Base-by-base conservation (phyloP, 2,113 vertebrate genomes). In the Camelus bactrianus region DNA sequence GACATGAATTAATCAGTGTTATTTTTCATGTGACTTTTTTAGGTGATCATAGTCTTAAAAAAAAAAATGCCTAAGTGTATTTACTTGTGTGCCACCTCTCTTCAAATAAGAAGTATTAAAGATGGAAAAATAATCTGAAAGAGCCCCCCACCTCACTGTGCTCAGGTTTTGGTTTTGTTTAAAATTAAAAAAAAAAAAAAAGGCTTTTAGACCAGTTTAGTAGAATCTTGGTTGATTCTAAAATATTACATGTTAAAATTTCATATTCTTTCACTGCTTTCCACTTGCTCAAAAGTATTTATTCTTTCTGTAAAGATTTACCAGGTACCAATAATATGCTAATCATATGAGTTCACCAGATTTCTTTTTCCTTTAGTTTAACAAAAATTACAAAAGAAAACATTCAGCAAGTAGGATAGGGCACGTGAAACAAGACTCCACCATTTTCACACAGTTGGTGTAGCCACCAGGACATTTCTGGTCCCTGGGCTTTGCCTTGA, bases 291-390 rank as follows among this genome's bases (percentile, higher is more conserved):
- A 54, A 82, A 60, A 89, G 48, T 15, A 42, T 72, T 85, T 3
- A 89, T 69, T 82, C n/a, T 90, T 88, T 91, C 42, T 72, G 35
- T 88, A 50, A 72, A 26, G 85, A 91, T 72, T 95, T 65, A 50
- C 15, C 14, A 91, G 67, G 12, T 50, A 85, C 8, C 22, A 6
- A 13, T 30, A 56, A 42, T 75, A 5, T 76, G n/a, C 32, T 69
- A 69, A 56, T 84, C 70, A 64, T 32, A 62, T 46, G 13, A 84
- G 81, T 76, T 86, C 24, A 28, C 20, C 46, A 76, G 28, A 46
- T 62, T 60, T 92, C 60, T 73, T 86, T 86, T 77, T 56, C 24
- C 26, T 77, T 62, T 54, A 3, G 32, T 77, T 95, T 87, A 88
- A 65, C 20, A 81, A 97, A 91, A 87, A 62, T 19, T 24, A 54